phyloP scores from a whole-genome alignment of 2,888 invertebrate species.

The Elysia crispata region DNA sequence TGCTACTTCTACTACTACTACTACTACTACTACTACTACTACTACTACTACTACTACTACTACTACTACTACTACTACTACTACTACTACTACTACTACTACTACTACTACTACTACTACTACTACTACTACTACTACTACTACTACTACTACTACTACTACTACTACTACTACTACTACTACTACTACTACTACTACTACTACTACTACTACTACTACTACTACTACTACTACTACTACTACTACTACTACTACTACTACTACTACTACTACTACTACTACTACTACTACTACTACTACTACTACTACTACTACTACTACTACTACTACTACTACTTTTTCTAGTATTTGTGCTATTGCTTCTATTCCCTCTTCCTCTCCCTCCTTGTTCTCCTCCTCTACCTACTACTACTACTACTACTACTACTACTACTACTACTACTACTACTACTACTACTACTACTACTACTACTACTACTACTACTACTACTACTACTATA shows the following conservation, averaged over 20 bases:
- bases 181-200: neutral
- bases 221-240: neutral
- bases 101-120: neutral
- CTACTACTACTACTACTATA: no score
- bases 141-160: neutral
- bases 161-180: neutral
- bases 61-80: constrained; percentile 9
- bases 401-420: no score
- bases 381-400: neutral
- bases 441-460: no score
- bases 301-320: neutral
- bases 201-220: neutral
- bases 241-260: neutral
- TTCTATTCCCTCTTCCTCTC: neutral
- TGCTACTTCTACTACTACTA: constrained; percentile 1
- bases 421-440: no score
- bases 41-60: constrained; percentile 9
- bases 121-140: neutral
- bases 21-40: constrained; percentile 1
- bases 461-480: no score
- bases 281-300: neutral
- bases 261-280: neutral
- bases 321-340: neutral
- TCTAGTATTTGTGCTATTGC: neutral
- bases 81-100: constrained; percentile 1